Evolutionary conservation across 2,797 vertebrate genomes (phyloP).

Genomic region (Rallus crepitans): DNA sequence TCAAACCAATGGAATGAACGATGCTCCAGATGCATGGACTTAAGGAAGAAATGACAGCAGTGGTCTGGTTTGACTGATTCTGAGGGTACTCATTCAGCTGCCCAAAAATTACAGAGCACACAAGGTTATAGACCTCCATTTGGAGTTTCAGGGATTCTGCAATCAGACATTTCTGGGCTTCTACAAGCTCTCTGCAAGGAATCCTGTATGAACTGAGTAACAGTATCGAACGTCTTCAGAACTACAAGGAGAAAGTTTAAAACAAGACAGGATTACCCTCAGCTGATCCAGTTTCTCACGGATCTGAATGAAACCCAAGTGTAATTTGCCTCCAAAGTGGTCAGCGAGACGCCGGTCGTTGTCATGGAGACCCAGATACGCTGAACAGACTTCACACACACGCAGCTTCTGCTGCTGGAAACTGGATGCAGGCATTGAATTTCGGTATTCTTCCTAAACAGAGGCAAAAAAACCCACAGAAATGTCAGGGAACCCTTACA

Average conservation of each 20-base stretch:
- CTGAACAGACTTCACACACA: constrained; percentile 97
- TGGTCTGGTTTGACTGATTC: neutral
- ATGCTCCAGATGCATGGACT: neutral
- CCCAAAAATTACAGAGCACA: neutral
- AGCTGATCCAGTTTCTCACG: constrained; percentile 96
- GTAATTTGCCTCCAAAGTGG: constrained; percentile 98
- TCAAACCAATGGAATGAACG: neutral
- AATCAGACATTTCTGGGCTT: neutral
- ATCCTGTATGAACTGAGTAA: neutral
- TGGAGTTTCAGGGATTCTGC: neutral
- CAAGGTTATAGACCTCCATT: neutral
- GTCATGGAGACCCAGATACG: constrained; percentile 97
- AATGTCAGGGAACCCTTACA: neutral
- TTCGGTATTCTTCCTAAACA: constrained; percentile 94
- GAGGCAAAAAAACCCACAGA: neutral
- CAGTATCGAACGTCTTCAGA: neutral
- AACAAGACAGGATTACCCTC: constrained; percentile 81
- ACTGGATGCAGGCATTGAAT: constrained; percentile 99
- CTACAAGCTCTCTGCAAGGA: neutral
- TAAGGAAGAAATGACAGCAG: neutral
- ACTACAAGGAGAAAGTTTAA: neutral
- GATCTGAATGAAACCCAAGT: constrained; percentile 98
- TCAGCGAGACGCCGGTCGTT: constrained; percentile 97
- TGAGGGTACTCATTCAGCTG: neutral
- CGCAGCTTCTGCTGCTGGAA: constrained; percentile 98